Conservation (phyloP, 2,888 invertebrate species). For the Bombyx huttoni region DNA sequence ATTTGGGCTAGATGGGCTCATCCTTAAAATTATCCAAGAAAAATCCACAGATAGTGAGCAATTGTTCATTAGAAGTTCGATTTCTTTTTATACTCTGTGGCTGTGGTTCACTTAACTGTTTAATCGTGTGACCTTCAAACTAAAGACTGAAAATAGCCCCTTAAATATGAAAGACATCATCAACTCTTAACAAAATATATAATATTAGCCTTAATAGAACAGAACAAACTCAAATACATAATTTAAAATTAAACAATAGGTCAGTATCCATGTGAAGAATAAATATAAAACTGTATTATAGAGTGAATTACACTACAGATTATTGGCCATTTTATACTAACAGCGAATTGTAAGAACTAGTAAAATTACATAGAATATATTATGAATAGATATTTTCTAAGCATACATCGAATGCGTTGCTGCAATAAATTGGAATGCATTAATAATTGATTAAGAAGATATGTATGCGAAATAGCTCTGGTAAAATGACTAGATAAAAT, state of each 20-base stretch:
- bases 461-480: constrained; percentile 38
- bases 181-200: too few relatives aligned
- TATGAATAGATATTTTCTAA: constrained; percentile 1
- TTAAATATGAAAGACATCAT: too few relatives aligned
- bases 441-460: constrained; percentile 48
- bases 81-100: too few relatives aligned
- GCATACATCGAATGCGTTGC: neutral
- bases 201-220: too few relatives aligned
- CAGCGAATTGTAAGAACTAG: neutral
- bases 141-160: too few relatives aligned
- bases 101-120: too few relatives aligned
- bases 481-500: constrained; percentile 12
- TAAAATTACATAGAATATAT: neutral
- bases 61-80: too few relatives aligned
- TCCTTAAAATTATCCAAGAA: too few relatives aligned
- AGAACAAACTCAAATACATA: neutral
- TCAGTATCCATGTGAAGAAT: neutral
- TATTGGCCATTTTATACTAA: neutral
- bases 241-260: neutral
- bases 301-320: neutral
- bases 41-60: too few relatives aligned
- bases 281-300: neutral
- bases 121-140: too few relatives aligned
- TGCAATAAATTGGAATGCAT: constrained; percentile 53
- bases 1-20: too few relatives aligned